Evolutionary conservation across 2,797 vertebrate genomes (phyloP).

Genomic region (Tauraco hartlaubi): DNA sequence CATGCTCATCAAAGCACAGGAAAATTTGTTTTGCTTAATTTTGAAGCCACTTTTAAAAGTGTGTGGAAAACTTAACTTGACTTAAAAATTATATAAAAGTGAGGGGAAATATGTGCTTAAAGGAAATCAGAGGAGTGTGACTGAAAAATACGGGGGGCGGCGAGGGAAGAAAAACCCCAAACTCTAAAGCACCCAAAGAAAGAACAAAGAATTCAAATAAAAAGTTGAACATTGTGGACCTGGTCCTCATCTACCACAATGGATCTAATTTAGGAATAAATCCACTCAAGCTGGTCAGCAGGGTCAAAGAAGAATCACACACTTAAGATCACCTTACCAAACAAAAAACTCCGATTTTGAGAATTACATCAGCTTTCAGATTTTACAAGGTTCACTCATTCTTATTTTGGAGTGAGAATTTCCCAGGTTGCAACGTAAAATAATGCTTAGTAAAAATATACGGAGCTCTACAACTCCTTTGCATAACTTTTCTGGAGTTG

Average conservation of each 20-base stretch:
- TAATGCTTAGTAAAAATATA: constrained; percentile 63
- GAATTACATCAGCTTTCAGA: not conserved
- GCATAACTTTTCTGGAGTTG: constrained; percentile 63
- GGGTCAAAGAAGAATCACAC: not conserved
- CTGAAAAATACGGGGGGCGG: not conserved
- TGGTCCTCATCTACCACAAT: not conserved
- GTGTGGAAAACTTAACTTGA: not conserved
- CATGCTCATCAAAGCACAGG: not conserved
- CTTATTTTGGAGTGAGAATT: constrained; percentile 33
- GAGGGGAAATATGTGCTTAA: not conserved
- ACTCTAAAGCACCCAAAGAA: not conserved
- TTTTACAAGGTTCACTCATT: constrained; percentile 6
- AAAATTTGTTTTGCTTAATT: not conserved
- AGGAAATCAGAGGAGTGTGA: not conserved
- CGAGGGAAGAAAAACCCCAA: not conserved
- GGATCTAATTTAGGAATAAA: not conserved
- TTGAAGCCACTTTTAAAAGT: not conserved
- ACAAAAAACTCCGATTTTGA: constrained; percentile 24
- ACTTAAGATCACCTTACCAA: constrained; percentile 14
- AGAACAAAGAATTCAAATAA: not conserved
- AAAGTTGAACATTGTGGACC: not conserved
- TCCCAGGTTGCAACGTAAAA: constrained; percentile 36
- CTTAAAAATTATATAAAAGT: not conserved
- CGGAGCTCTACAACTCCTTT: constrained; percentile 59
- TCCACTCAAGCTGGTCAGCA: constrained; percentile 13